Base-by-base conservation (phyloP, 2,797 vertebrate species). In the Coreius guichenoti region DNA sequence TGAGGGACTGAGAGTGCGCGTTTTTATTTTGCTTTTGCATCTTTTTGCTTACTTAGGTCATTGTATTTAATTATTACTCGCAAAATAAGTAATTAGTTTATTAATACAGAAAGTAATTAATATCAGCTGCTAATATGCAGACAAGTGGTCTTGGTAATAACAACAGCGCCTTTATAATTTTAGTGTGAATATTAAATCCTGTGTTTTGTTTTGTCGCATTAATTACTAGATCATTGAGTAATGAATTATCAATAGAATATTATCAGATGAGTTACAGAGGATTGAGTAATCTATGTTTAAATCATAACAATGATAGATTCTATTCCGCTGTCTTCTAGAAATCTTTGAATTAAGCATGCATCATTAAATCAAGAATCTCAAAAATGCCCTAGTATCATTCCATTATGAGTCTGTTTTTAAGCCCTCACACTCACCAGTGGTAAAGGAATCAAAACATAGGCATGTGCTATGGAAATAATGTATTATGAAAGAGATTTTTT, bases 371-470 rank as follows among this genome's bases (percentile, higher is more conserved):
- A 78, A 67, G 49, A 78, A 76, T 83, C 31, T 54, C 31, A 76
- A 68, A 83, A 67, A 67, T 83, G 58, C 14, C 14, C 14, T 63
- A 31, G 43, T 73, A 81, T 43, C n/a, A 43, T 83, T 83, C 67
- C 54, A 80, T 68, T 84, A 14, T 58, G 9, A 39, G 47, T 49
- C 70, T 83, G 83, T 83, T 61, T 63, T 82, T 80, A 63, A 54
- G 90, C 89, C 90, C 80, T 88, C 79, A 73, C 58, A 51, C 86
- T 89, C 88, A 86, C 17, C 84, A 88, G 90, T 86, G 84, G 12
- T 84, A 91, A 89, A 89, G 87, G 85, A 92, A 92, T 81, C 88
- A 93, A 95, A 94, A 93, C 93, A 94, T 89, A 92, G 90, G 90
- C 90, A 91, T 94, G 93, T 90, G 83, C 89, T 1, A 78, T 83